Conservation (phyloP, 1,140 invertebrate genomes). For the Latrodectus geometricus region DNA sequence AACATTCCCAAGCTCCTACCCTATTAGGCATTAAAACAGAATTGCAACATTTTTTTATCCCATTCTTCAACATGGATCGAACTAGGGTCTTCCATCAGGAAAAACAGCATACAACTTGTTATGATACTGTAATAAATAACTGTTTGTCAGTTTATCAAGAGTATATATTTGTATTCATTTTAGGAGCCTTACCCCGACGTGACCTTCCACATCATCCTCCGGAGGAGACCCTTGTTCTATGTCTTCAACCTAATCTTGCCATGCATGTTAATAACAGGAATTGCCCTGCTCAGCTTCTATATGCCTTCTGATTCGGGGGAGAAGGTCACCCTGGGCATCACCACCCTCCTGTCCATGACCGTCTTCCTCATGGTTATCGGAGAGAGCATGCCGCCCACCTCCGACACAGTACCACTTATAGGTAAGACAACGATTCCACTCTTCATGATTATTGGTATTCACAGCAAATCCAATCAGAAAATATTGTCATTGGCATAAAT, state of each 20-base stretch:
- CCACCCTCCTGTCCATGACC: conserved; percentile 74
- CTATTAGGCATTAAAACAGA: too few relatives aligned
- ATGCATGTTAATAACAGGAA: conserved; percentile 74
- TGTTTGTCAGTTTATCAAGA: too few relatives aligned
- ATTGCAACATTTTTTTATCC: too few relatives aligned
- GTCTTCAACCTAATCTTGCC: conserved; percentile 75
- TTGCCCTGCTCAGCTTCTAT: conserved; percentile 74
- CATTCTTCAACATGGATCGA: too few relatives aligned
- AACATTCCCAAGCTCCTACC: too few relatives aligned
- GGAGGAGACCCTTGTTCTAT: conserved; percentile 71
- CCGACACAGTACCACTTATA: conserved; percentile 74
- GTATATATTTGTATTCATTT: neutral
- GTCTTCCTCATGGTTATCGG: conserved; percentile 75
- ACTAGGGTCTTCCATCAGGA: too few relatives aligned
- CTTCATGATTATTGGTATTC: too few relatives aligned
- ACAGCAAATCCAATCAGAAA: too few relatives aligned
- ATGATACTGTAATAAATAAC: too few relatives aligned
- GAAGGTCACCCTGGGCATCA: conserved; percentile 74
- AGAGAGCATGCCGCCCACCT: conserved; percentile 75
- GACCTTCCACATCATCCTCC: conserved; percentile 71
- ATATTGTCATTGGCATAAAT: too few relatives aligned
- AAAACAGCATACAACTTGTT: too few relatives aligned
- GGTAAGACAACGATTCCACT: conserved; percentile 67
- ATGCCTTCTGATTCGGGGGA: conserved; percentile 75
- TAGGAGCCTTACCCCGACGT: conserved; percentile 74